Evolutionary conservation across 2,113 vertebrate species (phyloP), one percentile per base, ranked within the genome.

Genomic region (Macquaria ambigua): DNA sequence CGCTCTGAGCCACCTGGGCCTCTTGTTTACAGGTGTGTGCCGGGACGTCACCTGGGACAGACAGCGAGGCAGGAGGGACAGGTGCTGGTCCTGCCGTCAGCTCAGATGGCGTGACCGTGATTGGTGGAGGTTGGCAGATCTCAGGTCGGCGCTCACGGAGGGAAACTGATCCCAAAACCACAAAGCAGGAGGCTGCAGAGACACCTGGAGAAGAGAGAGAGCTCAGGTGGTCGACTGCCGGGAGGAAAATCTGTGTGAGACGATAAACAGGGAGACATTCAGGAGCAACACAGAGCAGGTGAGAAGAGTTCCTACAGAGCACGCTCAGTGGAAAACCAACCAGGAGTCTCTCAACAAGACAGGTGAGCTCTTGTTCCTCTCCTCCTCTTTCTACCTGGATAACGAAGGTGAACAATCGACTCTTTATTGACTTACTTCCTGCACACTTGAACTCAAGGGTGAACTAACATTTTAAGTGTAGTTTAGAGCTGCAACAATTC

Each of bases 1-100:
- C 25, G n/a, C 41, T 10, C 56, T 9, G 76, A 68, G 80, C 25
- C 86, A 39, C 77, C 77, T 15, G 79, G 59, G 56, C 37, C 55
- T 72, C 71, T 77, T 89, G 92, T 93, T 93, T 94, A 89, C 93
- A 85, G 90, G 85, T 87, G 87, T 68, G 69, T 21, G 56, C 52
- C 25, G 20, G 43, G 56, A 43, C 3, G 39, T 82, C 87, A 34
- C 88, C 69, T 46, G 88, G 87, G 87, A 78, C 77, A 4, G n/a
- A 46, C 28, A 25, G 50, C 0, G 21, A 74, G 74, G 62, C 5
- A 37, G 68, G 62, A 63, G 58, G 50, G 31, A 48, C 46, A 6
- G 53, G 46, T 39, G 68, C n/a, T 48, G 39, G 23, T 41, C 25
- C 34, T 4, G 70, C 58, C 15, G 46, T 34, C 55, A 14, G 59